phyloP scores from a whole-genome alignment of 2,113 vertebrate genomes.

The Arenaria interpres region DNA sequence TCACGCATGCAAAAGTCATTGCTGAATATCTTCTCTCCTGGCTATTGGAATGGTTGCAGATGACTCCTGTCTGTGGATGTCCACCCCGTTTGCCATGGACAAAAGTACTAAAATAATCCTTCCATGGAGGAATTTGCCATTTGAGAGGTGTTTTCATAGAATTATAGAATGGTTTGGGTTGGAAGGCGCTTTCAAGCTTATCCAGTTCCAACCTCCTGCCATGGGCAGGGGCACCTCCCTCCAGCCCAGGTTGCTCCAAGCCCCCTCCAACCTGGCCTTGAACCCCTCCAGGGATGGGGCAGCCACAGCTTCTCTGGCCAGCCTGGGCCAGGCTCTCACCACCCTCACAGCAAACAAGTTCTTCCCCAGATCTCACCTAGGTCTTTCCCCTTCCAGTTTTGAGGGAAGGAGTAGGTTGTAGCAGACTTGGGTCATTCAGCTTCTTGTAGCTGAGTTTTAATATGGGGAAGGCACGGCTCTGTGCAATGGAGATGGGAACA shows the following conservation, averaged over 20 bases:
- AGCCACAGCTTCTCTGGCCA: background rate
- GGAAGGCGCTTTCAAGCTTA: no score
- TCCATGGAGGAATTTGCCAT: rapidly evolving
- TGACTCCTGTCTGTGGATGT: background rate
- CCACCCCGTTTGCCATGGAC: background rate
- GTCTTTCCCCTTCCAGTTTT: background rate
- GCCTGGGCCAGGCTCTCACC: background rate
- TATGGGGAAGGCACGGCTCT: background rate
- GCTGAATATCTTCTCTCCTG: background rate
- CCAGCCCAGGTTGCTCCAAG: background rate
- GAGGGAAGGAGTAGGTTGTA: background rate
- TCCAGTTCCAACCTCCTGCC: background rate
- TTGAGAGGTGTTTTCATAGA: background rate
- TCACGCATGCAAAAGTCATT: background rate
- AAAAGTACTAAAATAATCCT: background rate
- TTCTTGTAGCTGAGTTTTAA: background rate
- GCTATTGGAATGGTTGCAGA: no score
- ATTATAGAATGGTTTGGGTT: background rate
- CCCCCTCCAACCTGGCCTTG: background rate
- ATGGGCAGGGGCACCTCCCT: background rate
- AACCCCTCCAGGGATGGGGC: background rate
- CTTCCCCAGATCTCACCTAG: background rate
- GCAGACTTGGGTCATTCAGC: background rate
- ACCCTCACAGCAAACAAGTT: background rate
- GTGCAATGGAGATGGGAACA: rapidly evolving